Conservation (phyloP, 2,888 invertebrate species). For the Torymus auratus region DNA sequence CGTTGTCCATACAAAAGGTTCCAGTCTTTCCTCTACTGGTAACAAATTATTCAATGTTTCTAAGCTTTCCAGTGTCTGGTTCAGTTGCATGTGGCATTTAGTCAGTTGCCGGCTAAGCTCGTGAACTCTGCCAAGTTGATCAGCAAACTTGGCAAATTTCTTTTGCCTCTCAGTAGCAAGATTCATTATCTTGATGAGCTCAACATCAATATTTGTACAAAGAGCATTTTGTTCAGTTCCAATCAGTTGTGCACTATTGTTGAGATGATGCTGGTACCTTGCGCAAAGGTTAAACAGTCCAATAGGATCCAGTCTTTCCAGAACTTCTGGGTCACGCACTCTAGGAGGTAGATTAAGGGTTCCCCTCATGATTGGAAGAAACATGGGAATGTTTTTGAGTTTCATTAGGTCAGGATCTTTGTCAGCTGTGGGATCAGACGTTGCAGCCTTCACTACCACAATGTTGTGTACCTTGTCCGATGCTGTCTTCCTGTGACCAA, state of each 20-base stretch:
- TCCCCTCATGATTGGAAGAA: constrained; percentile 94
- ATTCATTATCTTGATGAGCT: constrained; percentile 83
- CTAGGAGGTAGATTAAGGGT: constrained; percentile 89
- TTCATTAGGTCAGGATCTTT: constrained; percentile 87
- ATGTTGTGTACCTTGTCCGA: constrained; percentile 82
- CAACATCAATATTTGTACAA: constrained; percentile 85
- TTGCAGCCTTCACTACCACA: constrained; percentile 86
- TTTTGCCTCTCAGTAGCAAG: constrained; percentile 89
- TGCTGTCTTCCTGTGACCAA: constrained; percentile 64
- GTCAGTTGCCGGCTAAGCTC: constrained; percentile 90
- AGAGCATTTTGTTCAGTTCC: constrained; percentile 88
- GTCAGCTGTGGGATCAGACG: constrained; percentile 80
- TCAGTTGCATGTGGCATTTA: constrained; percentile 88
- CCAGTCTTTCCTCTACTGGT: constrained; percentile 88
- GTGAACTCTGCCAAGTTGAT: constrained; percentile 88
- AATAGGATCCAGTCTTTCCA: constrained; percentile 86
- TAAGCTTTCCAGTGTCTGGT: constrained; percentile 90
- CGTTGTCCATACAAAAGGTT: constrained; percentile 94
- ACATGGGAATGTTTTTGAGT: constrained; percentile 90
- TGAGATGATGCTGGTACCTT: constrained; percentile 90
- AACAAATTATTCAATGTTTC: constrained; percentile 90
- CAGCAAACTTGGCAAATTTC: constrained; percentile 89
- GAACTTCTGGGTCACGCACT: constrained; percentile 90
- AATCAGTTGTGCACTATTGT: constrained; percentile 88
- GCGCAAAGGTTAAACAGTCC: constrained; percentile 86